Base-by-base conservation (phyloP, 2,888 invertebrate genomes). In the Caenorhabditis sp. region DNA sequence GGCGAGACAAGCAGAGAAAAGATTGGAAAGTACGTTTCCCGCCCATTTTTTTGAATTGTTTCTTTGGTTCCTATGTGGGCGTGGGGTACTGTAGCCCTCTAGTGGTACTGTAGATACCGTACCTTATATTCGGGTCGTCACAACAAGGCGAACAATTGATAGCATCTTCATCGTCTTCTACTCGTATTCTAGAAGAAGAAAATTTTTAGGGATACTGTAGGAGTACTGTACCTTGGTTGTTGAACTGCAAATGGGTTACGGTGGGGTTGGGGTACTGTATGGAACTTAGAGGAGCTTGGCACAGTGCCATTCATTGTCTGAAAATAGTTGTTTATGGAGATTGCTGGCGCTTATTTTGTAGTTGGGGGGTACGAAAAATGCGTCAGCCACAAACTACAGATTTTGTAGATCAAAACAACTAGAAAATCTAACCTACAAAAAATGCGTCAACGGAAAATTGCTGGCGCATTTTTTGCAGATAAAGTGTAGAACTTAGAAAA, bases 81-180 rank as follows among this genome's bases (percentile, higher is more conserved):
- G n/a, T n/a, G n/a, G n/a, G n/a, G n/a, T n/a, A n/a, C n/a, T n/a
- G n/a, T n/a, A n/a, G n/a, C n/a, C n/a, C n/a, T n/a, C n/a, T n/a
- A n/a, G n/a, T n/a, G n/a, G 31, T 31, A 31, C 31, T 31, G 31
- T 31, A 31, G 31, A 10, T 43, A 43, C 43, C 17, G 17, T 43
- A 83, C 83, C 80, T 79, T 27, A 82, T 67, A 67, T 80, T 82
- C 14, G 76, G 73, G 58, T 81, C 74, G n/a, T 82, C 82, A 57
- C 84, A 84, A 63, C 84, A 84, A 14, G 83, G 82, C 7, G 81
- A 81, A 65, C 84, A 84, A 56, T 84, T 82, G 58, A 84, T 78
- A 23, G 81, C 75, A 14, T 83, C 74, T 27, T 75, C 76, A 1
- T 79, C 77, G 1, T 82, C 82, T 25, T 73, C 66, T 21, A 58